Evolutionary conservation across 2,888 invertebrate genomes (phyloP).

Genomic region (Cheilosia impressa): DNA sequence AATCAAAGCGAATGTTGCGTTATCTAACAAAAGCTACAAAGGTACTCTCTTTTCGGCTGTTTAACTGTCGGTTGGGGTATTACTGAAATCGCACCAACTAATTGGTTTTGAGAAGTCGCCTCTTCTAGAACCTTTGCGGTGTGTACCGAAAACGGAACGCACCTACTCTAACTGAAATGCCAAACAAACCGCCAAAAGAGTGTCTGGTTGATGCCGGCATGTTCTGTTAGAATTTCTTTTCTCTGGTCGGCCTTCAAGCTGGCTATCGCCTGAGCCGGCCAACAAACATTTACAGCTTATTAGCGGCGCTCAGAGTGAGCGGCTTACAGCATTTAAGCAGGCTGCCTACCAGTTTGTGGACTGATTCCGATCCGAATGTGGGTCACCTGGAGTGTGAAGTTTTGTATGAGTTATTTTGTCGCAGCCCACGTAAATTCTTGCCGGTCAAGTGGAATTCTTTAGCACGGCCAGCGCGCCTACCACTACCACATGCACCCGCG

Average conservation of each 20-base stretch:
- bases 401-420: constrained; percentile 23
- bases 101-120: constrained; percentile 42
- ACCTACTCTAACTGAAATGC: constrained; percentile 29
- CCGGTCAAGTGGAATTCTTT: constrained; percentile 38
- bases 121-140: constrained; percentile 6
- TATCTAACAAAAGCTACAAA: constrained; percentile 50
- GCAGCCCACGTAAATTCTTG: constrained; percentile 24
- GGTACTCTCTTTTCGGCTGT: background rate
- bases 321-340: constrained; percentile 7
- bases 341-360: constrained; percentile 40
- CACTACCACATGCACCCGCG: background rate
- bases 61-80: constrained; percentile 4
- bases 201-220: constrained; percentile 7
- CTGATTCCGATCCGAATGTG: constrained; percentile 34
- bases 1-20: constrained; percentile 57
- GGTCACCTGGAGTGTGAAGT: constrained; percentile 31
- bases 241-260: constrained; percentile 41
- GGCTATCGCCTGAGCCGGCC: constrained; percentile 31
- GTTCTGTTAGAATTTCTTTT: constrained; percentile 37
- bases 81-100: constrained; percentile 5
- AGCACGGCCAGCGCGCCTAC: constrained; percentile 19
- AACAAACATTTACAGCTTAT: constrained; percentile 21
- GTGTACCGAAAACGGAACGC: background rate
- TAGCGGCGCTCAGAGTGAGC: background rate
- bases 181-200: constrained; percentile 35